These are phyloP conservation scores for Orchestia grillus DNA, from an alignment of 1,140 invertebrate genomes.

Conservation along the genomic window DNA sequence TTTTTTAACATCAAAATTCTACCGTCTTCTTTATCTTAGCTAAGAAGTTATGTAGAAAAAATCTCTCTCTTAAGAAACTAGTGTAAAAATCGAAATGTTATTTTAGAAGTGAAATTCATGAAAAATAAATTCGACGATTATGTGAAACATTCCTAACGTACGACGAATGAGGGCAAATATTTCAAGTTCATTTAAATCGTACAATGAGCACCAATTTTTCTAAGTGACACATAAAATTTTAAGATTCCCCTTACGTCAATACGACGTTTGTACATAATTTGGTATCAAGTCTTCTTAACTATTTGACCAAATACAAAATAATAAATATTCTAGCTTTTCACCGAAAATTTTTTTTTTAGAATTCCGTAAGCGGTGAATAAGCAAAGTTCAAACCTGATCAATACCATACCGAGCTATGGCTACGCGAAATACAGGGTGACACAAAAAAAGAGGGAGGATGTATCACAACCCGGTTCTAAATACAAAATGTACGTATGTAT, in stretches of 20 bases:
- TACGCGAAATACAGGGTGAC: too few species aligned
- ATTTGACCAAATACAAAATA: not conserved
- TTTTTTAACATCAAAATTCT: not conserved
- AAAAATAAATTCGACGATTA: not conserved
- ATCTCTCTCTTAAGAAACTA: not conserved
- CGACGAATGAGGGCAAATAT: too few species aligned
- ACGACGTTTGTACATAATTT: too few species aligned
- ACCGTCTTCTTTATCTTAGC: too few species aligned
- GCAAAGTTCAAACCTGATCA: not conserved
- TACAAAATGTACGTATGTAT: too few species aligned
- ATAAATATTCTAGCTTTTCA: not conserved
- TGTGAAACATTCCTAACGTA: not conserved
- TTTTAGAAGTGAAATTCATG: not conserved
- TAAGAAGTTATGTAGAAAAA: too few species aligned
- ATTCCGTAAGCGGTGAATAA: not conserved
- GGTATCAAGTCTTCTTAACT: not conserved
- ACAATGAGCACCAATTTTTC: too few species aligned
- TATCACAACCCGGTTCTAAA: too few species aligned
- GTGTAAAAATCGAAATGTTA: not conserved
- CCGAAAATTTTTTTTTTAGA: not conserved
- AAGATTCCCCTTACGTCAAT: too few species aligned
- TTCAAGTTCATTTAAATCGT: too few species aligned
- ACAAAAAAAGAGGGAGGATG: too few species aligned
- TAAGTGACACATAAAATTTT: too few species aligned
- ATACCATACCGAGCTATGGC: not conserved